Conservation (phyloP, 2,113 vertebrate genomes). For the Nerophis lumbriciformis region DNA sequence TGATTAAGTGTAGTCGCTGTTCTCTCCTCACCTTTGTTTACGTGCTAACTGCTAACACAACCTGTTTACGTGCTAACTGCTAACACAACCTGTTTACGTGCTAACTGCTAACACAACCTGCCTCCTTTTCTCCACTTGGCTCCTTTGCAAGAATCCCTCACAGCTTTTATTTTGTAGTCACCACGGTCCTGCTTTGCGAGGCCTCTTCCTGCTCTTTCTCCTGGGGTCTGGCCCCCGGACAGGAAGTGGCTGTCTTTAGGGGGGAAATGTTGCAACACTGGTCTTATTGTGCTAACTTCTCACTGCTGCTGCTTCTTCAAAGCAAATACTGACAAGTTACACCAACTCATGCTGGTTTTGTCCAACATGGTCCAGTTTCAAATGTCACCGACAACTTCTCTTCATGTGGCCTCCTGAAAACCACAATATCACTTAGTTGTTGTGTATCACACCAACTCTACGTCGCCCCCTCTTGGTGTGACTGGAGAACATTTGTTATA, state of each 20-base stretch:
- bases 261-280: slow-evolving; percentile 63
- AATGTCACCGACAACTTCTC: too few relatives aligned
- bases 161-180: not conserved
- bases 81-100: slow-evolving; percentile 24
- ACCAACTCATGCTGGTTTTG: too few relatives aligned
- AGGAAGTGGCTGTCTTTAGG: slow-evolving; percentile 69
- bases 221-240: slow-evolving; percentile 54
- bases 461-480: too few relatives aligned
- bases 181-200: slow-evolving; percentile 18
- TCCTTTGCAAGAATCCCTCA: slow-evolving; percentile 34
- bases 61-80: slow-evolving; percentile 10
- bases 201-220: slow-evolving; percentile 47
- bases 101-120: slow-evolving; percentile 32
- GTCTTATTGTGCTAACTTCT: slow-evolving; percentile 56
- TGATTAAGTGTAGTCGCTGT: not conserved
- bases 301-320: not conserved
- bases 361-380: too few relatives aligned
- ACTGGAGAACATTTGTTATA: too few relatives aligned
- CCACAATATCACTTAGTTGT: too few relatives aligned
- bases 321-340: not conserved
- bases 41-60: slow-evolving; percentile 33
- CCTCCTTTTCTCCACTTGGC: slow-evolving; percentile 53
- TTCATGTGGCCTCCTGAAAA: too few relatives aligned
- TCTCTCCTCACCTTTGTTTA: slow-evolving; percentile 46
- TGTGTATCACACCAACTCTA: too few relatives aligned